Evolutionary conservation across 2,888 invertebrate species (phyloP).

Genomic region (Endomychus coccineus): DNA sequence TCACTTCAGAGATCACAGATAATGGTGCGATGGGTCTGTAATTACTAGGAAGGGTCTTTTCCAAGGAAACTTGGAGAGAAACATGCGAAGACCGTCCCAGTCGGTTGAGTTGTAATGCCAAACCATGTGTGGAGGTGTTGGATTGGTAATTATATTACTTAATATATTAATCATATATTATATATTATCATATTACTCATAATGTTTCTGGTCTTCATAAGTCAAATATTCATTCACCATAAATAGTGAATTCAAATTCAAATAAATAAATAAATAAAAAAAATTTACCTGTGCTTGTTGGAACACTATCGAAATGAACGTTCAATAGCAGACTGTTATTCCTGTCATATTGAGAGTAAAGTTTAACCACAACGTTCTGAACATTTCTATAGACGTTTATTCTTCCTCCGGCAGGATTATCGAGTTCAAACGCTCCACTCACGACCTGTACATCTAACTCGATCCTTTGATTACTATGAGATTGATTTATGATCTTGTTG

Average conservation of each 20-base stretch:
- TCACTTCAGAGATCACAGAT: too few species aligned
- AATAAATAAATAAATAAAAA: slow-evolving; percentile 69
- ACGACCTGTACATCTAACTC: slow-evolving; percentile 59
- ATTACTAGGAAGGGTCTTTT: too few species aligned
- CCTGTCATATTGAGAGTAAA: slow-evolving; percentile 49
- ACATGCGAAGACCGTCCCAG: too few species aligned
- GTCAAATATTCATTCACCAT: too few species aligned
- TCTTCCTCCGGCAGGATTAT: slow-evolving; percentile 66
- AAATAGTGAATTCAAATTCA: slow-evolving; percentile 43
- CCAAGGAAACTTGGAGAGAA: too few species aligned
- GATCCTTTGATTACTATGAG: slow-evolving; percentile 50
- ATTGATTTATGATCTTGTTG: slow-evolving; percentile 45
- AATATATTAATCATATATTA: too few species aligned
- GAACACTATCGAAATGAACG: slow-evolving; percentile 86
- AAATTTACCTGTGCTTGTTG: slow-evolving; percentile 69
- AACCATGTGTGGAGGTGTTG: too few species aligned
- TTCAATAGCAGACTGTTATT: slow-evolving; percentile 67
- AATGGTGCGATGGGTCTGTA: too few species aligned
- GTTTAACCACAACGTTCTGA: slow-evolving; percentile 69
- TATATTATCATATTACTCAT: too few species aligned
- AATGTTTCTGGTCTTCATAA: too few species aligned
- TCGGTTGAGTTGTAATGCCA: too few species aligned
- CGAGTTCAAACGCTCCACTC: slow-evolving; percentile 66
- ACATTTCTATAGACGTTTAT: slow-evolving; percentile 75
- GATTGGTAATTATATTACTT: too few species aligned